Evolutionary conservation across 30 jellyfish, hydroid and myxozoan genomes (phyloP).

Genomic region (Chrysaora quinquecirrha): DNA sequence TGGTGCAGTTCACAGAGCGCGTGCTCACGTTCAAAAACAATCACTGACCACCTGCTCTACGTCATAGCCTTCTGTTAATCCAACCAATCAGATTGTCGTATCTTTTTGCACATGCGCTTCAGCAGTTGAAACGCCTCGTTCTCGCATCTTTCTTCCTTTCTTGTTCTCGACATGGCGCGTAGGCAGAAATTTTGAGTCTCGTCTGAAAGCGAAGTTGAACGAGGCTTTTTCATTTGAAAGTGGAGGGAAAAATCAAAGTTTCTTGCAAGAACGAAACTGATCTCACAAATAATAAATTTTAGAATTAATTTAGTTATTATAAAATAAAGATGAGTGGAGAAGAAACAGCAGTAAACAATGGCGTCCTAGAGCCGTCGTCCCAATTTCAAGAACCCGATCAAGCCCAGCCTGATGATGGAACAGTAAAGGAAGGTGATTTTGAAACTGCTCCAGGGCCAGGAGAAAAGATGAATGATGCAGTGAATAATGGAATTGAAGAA

Average conservation of each 20-base stretch:
- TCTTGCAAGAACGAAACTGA: neutral
- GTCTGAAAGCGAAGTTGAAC: constrained; percentile 67
- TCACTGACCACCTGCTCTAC: constrained; percentile 57
- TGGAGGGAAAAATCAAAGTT: constrained; percentile 81
- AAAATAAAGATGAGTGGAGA: constrained; percentile 6
- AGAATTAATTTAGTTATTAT: neutral
- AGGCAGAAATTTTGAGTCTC: constrained; percentile 71
- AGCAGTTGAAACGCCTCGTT: constrained; percentile 69
- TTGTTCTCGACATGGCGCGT: constrained; percentile 92
- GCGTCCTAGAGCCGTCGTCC: neutral
- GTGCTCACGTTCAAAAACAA: too few relatives aligned
- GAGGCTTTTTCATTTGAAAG: constrained; percentile 52
- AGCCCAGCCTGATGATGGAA: neutral
- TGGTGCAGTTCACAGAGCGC: too few relatives aligned
- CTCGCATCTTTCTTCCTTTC: constrained; percentile 76
- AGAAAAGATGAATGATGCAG: neutral
- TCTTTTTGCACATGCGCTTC: constrained; percentile 25
- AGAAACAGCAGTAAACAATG: neutral
- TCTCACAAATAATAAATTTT: neutral
- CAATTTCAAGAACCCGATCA: neutral
- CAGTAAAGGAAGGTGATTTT: too few relatives aligned
- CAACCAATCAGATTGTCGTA: constrained; percentile 38
- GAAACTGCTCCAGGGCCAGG: too few relatives aligned
- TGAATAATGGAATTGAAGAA: neutral
- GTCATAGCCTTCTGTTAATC: constrained; percentile 35